Evolutionary conservation across 2,113 vertebrate genomes (phyloP).

Genomic region (Stegostoma tigrinum): DNA sequence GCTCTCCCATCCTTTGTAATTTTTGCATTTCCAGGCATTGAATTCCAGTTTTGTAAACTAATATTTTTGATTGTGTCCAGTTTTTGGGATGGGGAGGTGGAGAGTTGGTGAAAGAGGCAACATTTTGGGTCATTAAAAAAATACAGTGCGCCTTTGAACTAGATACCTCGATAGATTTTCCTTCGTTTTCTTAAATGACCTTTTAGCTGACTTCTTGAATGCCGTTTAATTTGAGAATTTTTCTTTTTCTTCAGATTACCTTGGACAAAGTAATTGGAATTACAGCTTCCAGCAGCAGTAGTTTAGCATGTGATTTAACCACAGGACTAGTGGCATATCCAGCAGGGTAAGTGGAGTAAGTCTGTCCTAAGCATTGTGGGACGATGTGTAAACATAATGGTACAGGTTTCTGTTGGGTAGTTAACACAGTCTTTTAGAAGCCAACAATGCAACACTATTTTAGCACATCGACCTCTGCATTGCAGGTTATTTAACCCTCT

Average conservation of each 20-base stretch:
- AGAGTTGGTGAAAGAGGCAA: not conserved
- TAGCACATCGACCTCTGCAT: not conserved
- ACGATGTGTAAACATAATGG: not conserved
- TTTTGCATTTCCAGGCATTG: not conserved
- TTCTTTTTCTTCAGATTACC: slow-evolving; percentile 56
- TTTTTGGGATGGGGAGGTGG: not conserved
- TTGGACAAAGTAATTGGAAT: slow-evolving; percentile 77
- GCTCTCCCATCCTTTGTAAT: too few relatives aligned
- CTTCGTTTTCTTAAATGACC: not conserved
- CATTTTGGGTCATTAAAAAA: not conserved
- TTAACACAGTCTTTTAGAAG: not conserved
- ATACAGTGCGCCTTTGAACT: not conserved
- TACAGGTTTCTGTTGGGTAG: not conserved
- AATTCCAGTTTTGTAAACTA: not conserved
- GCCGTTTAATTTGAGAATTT: not conserved
- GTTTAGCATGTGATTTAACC: slow-evolving; percentile 68
- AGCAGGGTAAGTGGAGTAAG: slow-evolving; percentile 64
- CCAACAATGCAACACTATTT: not conserved
- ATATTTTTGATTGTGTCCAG: not conserved
- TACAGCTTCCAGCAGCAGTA: slow-evolving; percentile 62
- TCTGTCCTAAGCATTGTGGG: not conserved
- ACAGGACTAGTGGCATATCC: slow-evolving; percentile 72
- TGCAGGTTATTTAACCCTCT: not conserved
- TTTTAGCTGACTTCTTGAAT: not conserved
- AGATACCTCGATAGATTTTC: not conserved